A percentile compares a stretch with the other conserved stretches of the same genome.
Evolutionary conservation across 1,140 invertebrate species (phyloP).

Genomic region (Habropoda laboriosa): DNA sequence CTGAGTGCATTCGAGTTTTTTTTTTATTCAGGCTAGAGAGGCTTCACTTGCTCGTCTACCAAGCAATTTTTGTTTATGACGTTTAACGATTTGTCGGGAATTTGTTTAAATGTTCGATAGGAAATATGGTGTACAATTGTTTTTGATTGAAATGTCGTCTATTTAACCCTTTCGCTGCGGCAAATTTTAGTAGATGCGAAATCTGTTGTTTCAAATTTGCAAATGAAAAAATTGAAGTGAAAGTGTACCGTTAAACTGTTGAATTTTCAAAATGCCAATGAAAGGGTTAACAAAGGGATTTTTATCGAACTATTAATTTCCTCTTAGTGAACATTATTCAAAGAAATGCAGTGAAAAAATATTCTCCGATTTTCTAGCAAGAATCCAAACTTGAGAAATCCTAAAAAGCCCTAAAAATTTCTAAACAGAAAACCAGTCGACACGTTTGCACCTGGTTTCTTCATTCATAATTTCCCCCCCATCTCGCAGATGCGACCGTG

Average conservation of each 20-base stretch:
- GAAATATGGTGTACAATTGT: too few relatives aligned
- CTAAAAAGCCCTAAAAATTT: too few relatives aligned
- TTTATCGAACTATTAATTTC: neutral
- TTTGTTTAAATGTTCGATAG: neutral
- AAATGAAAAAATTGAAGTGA: too few relatives aligned
- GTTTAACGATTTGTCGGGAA: neutral
- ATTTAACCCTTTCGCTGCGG: too few relatives aligned
- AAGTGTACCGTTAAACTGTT: too few relatives aligned
- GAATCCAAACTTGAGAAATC: neutral
- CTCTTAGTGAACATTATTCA: slow-evolving; percentile 9
- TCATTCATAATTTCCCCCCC: slow-evolving; percentile 8
- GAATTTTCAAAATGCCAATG: too few relatives aligned
- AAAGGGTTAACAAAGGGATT: too few relatives aligned
- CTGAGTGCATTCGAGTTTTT: neutral
- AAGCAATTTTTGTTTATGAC: neutral
- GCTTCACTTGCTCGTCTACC: neutral
- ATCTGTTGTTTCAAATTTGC: too few relatives aligned
- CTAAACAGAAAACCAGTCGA: neutral
- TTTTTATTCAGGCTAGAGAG: neutral
- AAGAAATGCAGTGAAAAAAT: neutral
- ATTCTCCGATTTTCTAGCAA: neutral
- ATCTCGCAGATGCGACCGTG: neutral
- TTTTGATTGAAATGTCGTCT: too few relatives aligned
- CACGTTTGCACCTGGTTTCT: neutral
- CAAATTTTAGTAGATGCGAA: too few relatives aligned